Base-by-base conservation (phyloP, 2,888 invertebrate species). In the Halictus quadricinctus region DNA sequence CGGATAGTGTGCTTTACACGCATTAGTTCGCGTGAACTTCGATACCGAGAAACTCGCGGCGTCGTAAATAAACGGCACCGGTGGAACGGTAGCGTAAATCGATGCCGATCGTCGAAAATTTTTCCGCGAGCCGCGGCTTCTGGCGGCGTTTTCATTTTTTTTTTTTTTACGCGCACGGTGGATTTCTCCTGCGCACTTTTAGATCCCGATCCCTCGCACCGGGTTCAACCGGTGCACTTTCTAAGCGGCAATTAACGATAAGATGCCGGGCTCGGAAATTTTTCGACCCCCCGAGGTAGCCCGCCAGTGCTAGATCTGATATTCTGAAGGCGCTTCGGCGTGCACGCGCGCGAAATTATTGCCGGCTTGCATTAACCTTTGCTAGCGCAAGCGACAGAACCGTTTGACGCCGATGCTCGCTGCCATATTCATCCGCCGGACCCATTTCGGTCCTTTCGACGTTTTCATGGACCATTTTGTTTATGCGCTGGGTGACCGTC, bases 181-280 rank as follows among this genome's bases (percentile, higher is more conserved):
- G 81, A 85, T 85, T 85, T 85, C 85, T 78, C 84, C 29, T 75
- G 21, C n/a, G 76, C 36, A 76, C 85, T 79, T 80, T 76, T 69
- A 58, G 72, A 21, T 43, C 50, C 58, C 25, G 72, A 76, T 79
- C 36, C 72, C 46, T 72, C 54, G 72, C 54, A 21, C 29, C 50
- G 70, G 74, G 60, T 81, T 70, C 70, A 69, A 60, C 64, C 64
- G 74, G 66, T 58, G 50, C 72, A 75, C 85, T 85, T 85, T 85
- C 85, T 85, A 85, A 80, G 74, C 80, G 74, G 84, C 77, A 84
- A 81, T 84, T 84, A 85, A 85, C 85, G 85, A 81, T 85, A 84
- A 81, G 84, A 77, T 58, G 74, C 41, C 29, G 70, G 80, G 25
- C 48, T 2, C n/a, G 7, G 21, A 41, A 41, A 78, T 81, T 85